Evolutionary conservation across 1,140 invertebrate species (phyloP).

Genomic region (Epicauta chinensis): DNA sequence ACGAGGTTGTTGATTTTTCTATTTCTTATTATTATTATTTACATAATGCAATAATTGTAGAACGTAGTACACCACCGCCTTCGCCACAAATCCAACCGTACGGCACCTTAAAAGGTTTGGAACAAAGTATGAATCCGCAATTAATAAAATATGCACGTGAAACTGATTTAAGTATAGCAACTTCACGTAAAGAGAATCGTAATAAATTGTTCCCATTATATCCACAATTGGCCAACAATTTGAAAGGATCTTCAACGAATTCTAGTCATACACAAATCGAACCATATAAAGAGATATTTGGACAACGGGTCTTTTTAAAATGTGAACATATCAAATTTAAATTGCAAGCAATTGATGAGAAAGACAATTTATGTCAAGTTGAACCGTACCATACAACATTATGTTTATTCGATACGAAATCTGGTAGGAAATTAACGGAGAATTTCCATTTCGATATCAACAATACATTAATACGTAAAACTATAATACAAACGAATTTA

Average conservation of each 20-base stretch:
- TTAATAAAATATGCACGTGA: slow-evolving; percentile 84
- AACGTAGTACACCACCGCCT: slow-evolving; percentile 50
- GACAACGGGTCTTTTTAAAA: slow-evolving; percentile 72
- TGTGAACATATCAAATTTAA: slow-evolving; percentile 77
- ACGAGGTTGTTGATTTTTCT: no score
- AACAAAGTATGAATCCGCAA: slow-evolving; percentile 86
- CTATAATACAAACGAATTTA: slow-evolving; percentile 16
- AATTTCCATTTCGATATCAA: slow-evolving; percentile 92
- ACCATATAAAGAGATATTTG: slow-evolving; percentile 77
- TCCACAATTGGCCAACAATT: slow-evolving; percentile 31
- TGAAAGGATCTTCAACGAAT: slow-evolving; percentile 24
- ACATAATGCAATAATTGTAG: no score
- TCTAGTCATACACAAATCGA: slow-evolving; percentile 46
- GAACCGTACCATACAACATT: slow-evolving; percentile 88
- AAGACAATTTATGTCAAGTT: slow-evolving; percentile 73
- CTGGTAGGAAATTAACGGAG: slow-evolving; percentile 82
- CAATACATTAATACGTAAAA: slow-evolving; percentile 50
- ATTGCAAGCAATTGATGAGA: slow-evolving; percentile 75
- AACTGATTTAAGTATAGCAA: slow-evolving; percentile 78
- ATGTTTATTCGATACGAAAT: slow-evolving; percentile 78
- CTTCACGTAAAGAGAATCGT: slow-evolving; percentile 68
- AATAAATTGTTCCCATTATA: slow-evolving; percentile 58
- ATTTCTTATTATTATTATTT: no score
- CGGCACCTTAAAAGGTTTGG: slow-evolving; percentile 77
- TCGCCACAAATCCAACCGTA: slow-evolving; percentile 47